Evolutionary conservation across 2,797 vertebrate species (phyloP).

Genomic region (Sebastes steindachneri): DNA sequence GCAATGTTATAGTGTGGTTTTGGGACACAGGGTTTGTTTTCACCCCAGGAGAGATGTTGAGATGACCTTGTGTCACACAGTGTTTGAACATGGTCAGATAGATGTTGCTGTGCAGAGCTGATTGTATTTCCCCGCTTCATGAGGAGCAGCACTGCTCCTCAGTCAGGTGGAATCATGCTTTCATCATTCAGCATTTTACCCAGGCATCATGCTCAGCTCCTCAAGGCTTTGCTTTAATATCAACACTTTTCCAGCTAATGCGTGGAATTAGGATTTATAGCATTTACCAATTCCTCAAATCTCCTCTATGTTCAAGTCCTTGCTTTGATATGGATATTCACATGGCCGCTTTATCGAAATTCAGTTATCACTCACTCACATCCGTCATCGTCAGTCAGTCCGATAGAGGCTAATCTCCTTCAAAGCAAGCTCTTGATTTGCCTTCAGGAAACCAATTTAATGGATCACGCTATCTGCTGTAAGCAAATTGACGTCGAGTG

Average conservation of each 20-base stretch:
- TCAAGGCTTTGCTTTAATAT: slow-evolving; percentile 1
- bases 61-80: neutral
- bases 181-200: slow-evolving; percentile 7
- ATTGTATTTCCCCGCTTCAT: neutral
- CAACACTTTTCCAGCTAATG: neutral
- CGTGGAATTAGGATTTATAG: neutral
- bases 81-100: neutral
- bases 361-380: slow-evolving; percentile 20
- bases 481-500: slow-evolving; percentile 16
- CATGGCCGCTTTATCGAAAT: slow-evolving; percentile 7
- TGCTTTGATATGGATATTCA: slow-evolving; percentile 45
- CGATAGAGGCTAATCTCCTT: slow-evolving; percentile 41
- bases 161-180: neutral
- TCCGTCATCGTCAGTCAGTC: slow-evolving; percentile 26
- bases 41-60: neutral
- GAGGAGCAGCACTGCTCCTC: neutral
- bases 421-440: slow-evolving; percentile 55
- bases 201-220: neutral
- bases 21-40: slow-evolving; percentile 20
- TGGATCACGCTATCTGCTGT: slow-evolving; percentile 46
- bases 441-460: slow-evolving; percentile 46
- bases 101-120: slow-evolving; percentile 1
- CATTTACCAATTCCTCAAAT: slow-evolving; percentile 12
- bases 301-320: slow-evolving; percentile 25
- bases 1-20: neutral